Base-by-base conservation (phyloP, 1,140 invertebrate species). In the Grapholita molesta region DNA sequence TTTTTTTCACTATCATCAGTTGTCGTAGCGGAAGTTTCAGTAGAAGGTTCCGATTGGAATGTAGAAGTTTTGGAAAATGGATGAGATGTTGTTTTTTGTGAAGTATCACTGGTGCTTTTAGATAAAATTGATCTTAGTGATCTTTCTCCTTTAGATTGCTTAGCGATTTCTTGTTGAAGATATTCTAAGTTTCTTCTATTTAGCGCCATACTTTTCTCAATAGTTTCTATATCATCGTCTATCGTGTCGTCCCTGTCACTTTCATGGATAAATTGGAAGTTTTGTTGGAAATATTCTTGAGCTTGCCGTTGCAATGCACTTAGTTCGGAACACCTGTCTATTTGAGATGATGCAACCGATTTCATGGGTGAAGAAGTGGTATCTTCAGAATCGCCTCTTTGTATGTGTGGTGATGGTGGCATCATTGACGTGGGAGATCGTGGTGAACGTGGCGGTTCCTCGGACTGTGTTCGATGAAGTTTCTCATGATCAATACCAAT, bases 381-480 rank as follows among this genome's bases (percentile, higher is more conserved):
- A 64, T 91, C 89, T 66, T 91, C 89, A 32, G 89, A 91, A 57
- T 91, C 89, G 28, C 76, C 83, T 75, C 89, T 79, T 79, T 85
- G 84, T 68, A 89, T 77, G 0, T 82, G 53, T 15, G 89, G 86
- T 70, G 85, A 86, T 11, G 79, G 69, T 65, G 84, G 82, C 42
- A 80, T 80, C 25, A 75, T 71, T 23, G 79, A 71, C 24, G 85
- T 84, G 6, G 89, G 89, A 30, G 95, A 92, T 74, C 94, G 94
- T 8, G 95, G 95, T 12, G 95, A 96, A 80, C 94, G 93, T 18
- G 95, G 95, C 8, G 95, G 95, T 84, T 97, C 96, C 89, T 97
- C 96, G 48, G 96, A 97, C 84, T 96, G 96, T 3, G 96, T 97
- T 76, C 96, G 93, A 75, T 96, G 95, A 33, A 97, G 91, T 72